These are phyloP conservation scores for Arvicanthis niloticus DNA, from an alignment of 2,113 vertebrate species.

Conservation along the genomic window DNA sequence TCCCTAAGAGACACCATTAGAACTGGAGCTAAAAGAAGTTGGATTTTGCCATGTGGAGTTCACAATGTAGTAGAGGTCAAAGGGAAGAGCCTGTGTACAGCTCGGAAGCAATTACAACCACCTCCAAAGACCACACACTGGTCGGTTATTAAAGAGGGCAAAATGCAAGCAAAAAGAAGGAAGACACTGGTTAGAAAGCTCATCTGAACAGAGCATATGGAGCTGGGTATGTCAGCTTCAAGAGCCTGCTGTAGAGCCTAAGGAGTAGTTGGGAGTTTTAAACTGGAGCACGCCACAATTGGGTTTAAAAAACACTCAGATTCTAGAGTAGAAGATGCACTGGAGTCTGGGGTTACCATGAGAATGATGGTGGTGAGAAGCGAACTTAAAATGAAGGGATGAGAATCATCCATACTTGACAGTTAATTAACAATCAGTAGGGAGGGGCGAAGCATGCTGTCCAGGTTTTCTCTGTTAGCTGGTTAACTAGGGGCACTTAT, in stretches of 20 bases:
- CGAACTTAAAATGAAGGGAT: not conserved
- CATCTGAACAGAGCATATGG: not conserved
- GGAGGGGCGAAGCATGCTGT: not conserved
- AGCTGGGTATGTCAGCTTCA: not conserved
- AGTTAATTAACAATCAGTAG: not conserved
- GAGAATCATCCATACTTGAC: not conserved
- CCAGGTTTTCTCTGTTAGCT: not conserved
- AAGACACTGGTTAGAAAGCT: not conserved
- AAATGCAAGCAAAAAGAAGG: not conserved
- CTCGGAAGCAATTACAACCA: not conserved
- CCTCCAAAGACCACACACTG: not conserved
- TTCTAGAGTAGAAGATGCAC: not conserved
- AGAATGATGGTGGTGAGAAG: conserved; percentile 2
- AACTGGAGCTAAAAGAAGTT: not conserved
- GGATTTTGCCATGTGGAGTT: not conserved
- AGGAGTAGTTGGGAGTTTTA: conserved; percentile 6
- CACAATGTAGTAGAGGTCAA: not conserved
- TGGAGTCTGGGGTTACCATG: not conserved
- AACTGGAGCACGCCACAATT: not conserved
- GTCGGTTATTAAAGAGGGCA: not conserved
- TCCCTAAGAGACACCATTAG: not conserved
- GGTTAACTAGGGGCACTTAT: not conserved
- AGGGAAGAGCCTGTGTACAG: not conserved
- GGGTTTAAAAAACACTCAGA: conserved; percentile 10
- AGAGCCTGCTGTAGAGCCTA: conserved; percentile 2